Evolutionary conservation across 2,888 invertebrate species (phyloP), one percentile per base, ranked within the genome.

Genomic region (Drosophila siamana): DNA sequence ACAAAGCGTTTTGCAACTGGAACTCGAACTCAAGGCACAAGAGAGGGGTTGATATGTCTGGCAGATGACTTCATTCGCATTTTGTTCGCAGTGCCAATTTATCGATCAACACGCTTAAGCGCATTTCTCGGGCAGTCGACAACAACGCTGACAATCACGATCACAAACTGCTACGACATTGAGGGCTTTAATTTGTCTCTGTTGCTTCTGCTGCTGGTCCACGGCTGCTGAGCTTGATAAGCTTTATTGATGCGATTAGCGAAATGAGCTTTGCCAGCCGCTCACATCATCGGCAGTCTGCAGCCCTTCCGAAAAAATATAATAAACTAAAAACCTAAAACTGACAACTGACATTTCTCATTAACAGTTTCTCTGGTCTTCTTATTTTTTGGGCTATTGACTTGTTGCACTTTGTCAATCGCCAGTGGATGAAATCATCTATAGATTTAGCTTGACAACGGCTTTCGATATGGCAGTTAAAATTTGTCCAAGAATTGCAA

Each of bases 51-150:
- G 63, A 52, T 66, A 48, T 24, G 60, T 63, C 47, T 70, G 74
- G 74, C 79, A 82, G 79, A 84, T 84, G 83, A 84, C 83, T 84
- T 84, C 83, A 84, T 84, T 82, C 78, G 78, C 69, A 78, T 86
- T 86, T 86, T 86, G 85, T 82, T 61, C 73, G 62, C 64, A 54
- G 63, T 85, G 87, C 86, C 83, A 85, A 88, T 85, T 85, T 88
- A 88, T 85, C 86, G 85, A 88, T 85, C 86, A 86, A 88, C 86
- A 88, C 83, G 88, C 86, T 84, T 88, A 88, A 84, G 86, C 88
- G 88, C 84, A 88, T 87, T 86, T 86, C 81, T 75, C 69, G 55
- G 36, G 41, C 69, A 68, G 59, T 57, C 71, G 75, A 73, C 55
- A 62, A 16, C 65, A 44, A 44, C 30, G 66, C 56, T 68, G 75